phyloP scores from a whole-genome alignment of 2,797 vertebrate genomes.

The Fratercula arctica region DNA sequence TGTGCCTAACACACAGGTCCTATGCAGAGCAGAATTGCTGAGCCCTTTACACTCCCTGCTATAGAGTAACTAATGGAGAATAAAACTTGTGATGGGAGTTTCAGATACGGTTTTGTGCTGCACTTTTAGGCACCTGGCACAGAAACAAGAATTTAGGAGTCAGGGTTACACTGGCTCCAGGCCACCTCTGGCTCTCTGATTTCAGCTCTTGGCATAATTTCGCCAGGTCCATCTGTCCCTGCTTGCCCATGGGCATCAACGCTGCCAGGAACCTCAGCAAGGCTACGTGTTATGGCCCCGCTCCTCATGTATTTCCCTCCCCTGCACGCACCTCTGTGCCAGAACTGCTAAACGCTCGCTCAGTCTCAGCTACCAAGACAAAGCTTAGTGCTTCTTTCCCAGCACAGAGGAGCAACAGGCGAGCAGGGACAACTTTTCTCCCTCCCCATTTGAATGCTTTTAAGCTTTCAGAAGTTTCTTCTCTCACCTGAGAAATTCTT shows the following conservation, averaged over 20 bases:
- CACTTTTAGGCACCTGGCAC: background rate
- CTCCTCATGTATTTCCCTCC: background rate
- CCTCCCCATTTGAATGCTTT: background rate
- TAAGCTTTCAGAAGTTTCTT: background rate
- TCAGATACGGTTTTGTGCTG: background rate
- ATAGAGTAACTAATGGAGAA: background rate
- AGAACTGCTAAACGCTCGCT: background rate
- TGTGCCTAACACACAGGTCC: background rate
- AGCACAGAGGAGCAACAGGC: background rate
- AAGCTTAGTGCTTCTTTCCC: background rate
- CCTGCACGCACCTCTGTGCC: background rate
- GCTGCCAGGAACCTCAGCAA: background rate
- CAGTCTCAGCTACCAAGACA: background rate
- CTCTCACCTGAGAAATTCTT: background rate
- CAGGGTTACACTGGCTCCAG: background rate
- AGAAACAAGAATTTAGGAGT: background rate
- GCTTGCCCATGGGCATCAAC: background rate
- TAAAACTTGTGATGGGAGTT: background rate
- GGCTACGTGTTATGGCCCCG: background rate
- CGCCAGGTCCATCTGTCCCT: conserved; percentile 25
- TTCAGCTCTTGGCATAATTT: background rate
- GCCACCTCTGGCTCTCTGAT: background rate
- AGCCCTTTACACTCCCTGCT: background rate
- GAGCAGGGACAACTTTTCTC: background rate
- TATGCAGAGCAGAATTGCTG: background rate